phyloP scores from a whole-genome alignment of 2,113 vertebrate genomes.

The Perca fluviatilis region DNA sequence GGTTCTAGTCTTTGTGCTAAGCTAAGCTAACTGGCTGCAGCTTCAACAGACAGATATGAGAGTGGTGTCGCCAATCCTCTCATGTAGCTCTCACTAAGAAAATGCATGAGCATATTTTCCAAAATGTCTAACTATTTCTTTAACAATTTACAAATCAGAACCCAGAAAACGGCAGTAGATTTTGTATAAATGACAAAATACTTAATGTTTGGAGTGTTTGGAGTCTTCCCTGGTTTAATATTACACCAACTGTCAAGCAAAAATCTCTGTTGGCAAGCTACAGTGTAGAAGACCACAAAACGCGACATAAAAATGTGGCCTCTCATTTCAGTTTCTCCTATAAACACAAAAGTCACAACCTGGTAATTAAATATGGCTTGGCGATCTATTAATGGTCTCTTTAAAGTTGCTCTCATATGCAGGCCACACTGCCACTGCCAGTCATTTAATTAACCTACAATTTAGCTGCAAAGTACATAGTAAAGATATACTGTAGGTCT shows the following conservation, averaged over 20 bases:
- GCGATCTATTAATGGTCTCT: conserved; percentile 43
- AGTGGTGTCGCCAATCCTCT: background rate
- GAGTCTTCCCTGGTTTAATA: background rate
- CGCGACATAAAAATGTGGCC: conserved; percentile 5
- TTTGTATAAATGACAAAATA: background rate
- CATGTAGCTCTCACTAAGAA: background rate
- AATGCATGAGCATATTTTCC: background rate
- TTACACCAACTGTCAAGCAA: background rate
- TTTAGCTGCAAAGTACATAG: conserved; percentile 28
- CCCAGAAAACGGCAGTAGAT: background rate
- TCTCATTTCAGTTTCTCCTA: conserved; percentile 31
- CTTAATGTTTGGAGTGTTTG: background rate
- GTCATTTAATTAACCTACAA: conserved; percentile 43
- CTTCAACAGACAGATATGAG: background rate
- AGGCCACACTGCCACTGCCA: conserved; percentile 10
- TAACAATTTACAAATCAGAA: background rate
- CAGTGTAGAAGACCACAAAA: background rate
- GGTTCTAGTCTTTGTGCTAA: background rate
- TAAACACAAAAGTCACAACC: conserved; percentile 45
- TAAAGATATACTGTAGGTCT: conserved; percentile 23
- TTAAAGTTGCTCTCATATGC: conserved; percentile 15
- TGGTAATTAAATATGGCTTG: conserved; percentile 50
- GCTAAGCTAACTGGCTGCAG: background rate
- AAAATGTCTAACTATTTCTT: background rate
- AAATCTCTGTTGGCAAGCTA: background rate